phyloP scores from a whole-genome alignment of 2,113 vertebrate species.

The Notarius lentiginosus region DNA sequence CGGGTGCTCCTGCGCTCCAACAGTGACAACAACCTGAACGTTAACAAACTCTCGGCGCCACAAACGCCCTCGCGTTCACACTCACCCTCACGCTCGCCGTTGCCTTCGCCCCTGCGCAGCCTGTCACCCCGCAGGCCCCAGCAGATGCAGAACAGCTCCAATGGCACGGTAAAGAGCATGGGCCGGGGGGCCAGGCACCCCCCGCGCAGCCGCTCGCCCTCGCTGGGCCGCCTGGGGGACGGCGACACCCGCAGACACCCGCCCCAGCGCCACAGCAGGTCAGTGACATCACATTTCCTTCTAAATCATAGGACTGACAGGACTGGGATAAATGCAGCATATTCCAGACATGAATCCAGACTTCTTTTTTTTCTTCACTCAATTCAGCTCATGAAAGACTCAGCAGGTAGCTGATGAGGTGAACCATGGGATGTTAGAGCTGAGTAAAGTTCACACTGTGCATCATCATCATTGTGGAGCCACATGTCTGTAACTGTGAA shows the following conservation, averaged over 20 bases:
- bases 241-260: slow-evolving; percentile 74
- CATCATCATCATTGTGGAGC: slow-evolving; percentile 16
- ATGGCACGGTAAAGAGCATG: slow-evolving; percentile 79
- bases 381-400: not conserved
- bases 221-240: slow-evolving; percentile 80
- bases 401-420: slow-evolving; percentile 24
- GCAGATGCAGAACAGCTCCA: slow-evolving; percentile 81
- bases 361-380: not conserved
- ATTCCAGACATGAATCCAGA: not conserved
- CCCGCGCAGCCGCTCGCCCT: slow-evolving; percentile 83
- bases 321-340: not conserved
- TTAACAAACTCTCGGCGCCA: slow-evolving; percentile 29
- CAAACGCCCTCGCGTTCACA: slow-evolving; percentile 57
- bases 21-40: slow-evolving; percentile 85
- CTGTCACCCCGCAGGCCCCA: slow-evolving; percentile 84
- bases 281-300: slow-evolving; percentile 23
- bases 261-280: slow-evolving; percentile 81
- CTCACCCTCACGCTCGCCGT: slow-evolving; percentile 72
- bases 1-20: slow-evolving; percentile 86
- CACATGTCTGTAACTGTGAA: not conserved
- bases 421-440: slow-evolving; percentile 9
- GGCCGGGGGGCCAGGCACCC: slow-evolving; percentile 74
- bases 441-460: slow-evolving; percentile 14
- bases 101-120: slow-evolving; percentile 79
- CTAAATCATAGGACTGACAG: not conserved